phyloP scores from a whole-genome alignment of 2,888 invertebrate species.

The Rhagonycha lutea region DNA sequence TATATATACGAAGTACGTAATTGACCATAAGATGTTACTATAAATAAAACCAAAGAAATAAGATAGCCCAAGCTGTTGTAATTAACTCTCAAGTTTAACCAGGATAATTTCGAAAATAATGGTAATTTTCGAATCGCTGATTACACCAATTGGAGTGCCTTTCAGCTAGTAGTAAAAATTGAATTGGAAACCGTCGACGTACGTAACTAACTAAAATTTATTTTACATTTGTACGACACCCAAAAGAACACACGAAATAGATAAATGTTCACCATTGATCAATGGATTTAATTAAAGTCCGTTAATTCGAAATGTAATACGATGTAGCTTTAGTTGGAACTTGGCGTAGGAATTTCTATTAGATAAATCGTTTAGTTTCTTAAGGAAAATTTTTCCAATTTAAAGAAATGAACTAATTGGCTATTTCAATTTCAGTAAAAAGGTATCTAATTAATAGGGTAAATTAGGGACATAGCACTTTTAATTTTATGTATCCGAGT shows the following conservation, averaged over 20 bases:
- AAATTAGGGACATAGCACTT: neutral
- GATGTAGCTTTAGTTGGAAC: constrained; percentile 3
- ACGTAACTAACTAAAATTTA: neutral
- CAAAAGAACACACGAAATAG: neutral
- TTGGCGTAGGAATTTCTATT: constrained; percentile 4
- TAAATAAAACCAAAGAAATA: neutral
- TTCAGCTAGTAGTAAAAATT: neutral
- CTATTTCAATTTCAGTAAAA: neutral
- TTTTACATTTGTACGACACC: neutral
- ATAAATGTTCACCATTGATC: neutral
- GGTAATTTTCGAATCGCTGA: neutral
- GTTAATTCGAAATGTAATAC: constrained; percentile 10
- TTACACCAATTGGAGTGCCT: neutral
- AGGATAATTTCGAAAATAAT: neutral
- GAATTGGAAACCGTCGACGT: neutral
- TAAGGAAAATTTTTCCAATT: neutral
- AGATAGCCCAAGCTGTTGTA: neutral
- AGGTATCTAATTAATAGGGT: neutral
- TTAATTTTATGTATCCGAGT: neutral
- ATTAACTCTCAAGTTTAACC: neutral
- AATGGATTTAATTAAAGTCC: constrained; percentile 13
- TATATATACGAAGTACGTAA: neutral
- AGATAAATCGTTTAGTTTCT: constrained; percentile 4
- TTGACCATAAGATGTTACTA: neutral
- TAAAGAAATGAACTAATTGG: neutral